phyloP scores from a whole-genome alignment of 2,797 vertebrate species.

The Rhinoraja longicauda region DNA sequence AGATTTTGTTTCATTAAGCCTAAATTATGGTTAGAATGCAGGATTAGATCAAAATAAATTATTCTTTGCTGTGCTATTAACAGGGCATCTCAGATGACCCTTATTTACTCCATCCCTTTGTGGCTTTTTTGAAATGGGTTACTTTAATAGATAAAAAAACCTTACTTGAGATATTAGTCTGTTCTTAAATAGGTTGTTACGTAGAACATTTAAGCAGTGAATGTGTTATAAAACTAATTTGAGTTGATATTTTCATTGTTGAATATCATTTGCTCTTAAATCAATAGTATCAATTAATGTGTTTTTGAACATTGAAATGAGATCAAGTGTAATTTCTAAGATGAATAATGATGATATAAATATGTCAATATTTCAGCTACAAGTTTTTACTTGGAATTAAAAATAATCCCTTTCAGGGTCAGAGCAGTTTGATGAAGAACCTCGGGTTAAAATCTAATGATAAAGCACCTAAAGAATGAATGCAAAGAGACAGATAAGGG shows the following conservation, averaged over 20 bases:
- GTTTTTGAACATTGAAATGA: not conserved
- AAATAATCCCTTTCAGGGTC: not conserved
- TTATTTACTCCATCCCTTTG: not conserved
- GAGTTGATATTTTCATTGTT: not conserved
- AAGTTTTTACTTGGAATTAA: not conserved
- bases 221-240: not conserved
- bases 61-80: not conserved
- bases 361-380: not conserved
- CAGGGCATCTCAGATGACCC: not conserved
- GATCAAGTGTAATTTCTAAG: not conserved
- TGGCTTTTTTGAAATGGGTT: not conserved
- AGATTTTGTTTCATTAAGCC: not conserved
- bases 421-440: slow-evolving; percentile 13
- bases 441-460: slow-evolving; percentile 7
- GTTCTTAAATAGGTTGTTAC: not conserved
- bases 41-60: not conserved
- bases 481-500: slow-evolving; percentile 14
- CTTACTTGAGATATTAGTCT: not conserved
- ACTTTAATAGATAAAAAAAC: not conserved
- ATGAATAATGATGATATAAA: not conserved
- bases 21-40: not conserved
- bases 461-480: slow-evolving; percentile 32
- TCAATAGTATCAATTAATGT: slow-evolving; percentile 1
- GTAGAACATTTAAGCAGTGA: not conserved
- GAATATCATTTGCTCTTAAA: slow-evolving; percentile 1